These are phyloP conservation scores for Sinotaia quadrata DNA, from an alignment of 2,888 invertebrate species.

Conservation along the genomic window DNA sequence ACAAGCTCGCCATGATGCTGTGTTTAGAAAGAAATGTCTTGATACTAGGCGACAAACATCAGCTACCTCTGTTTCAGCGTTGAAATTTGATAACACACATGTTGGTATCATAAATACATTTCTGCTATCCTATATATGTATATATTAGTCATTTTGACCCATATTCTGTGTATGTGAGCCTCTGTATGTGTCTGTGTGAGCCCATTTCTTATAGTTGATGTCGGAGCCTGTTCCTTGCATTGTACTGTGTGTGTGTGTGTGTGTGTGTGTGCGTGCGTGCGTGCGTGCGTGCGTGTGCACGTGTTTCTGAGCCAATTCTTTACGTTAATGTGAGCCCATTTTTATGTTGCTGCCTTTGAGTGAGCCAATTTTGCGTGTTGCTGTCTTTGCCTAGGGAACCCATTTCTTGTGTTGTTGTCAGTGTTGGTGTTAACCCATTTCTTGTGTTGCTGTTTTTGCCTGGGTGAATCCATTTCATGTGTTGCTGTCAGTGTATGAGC, in stretches of 20 bases:
- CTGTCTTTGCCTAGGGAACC: background rate
- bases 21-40: constrained; percentile 76
- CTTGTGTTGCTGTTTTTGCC: too few relatives aligned
- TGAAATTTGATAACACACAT: too few relatives aligned
- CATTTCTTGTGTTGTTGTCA: background rate
- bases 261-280: background rate
- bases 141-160: too few relatives aligned
- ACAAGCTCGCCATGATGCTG: constrained; percentile 71
- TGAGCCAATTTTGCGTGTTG: background rate
- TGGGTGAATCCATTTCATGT: too few relatives aligned
- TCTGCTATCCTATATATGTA: too few relatives aligned
- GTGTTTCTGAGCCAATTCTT: background rate
- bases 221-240: too few relatives aligned
- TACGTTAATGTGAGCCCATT: background rate
- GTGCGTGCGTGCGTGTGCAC: background rate
- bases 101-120: too few relatives aligned
- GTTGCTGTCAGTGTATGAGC: too few relatives aligned
- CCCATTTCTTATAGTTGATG: too few relatives aligned
- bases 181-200: too few relatives aligned
- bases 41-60: constrained; percentile 43
- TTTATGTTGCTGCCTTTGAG: background rate
- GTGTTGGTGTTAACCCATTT: background rate
- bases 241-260: background rate
- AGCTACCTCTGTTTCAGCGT: too few relatives aligned
- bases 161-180: too few relatives aligned